Percentiles rank a stretch among this genome's conserved stretches.
Evolutionary conservation across 2,888 invertebrate species (phyloP).

Genomic region (Trachelus tabidus): DNA sequence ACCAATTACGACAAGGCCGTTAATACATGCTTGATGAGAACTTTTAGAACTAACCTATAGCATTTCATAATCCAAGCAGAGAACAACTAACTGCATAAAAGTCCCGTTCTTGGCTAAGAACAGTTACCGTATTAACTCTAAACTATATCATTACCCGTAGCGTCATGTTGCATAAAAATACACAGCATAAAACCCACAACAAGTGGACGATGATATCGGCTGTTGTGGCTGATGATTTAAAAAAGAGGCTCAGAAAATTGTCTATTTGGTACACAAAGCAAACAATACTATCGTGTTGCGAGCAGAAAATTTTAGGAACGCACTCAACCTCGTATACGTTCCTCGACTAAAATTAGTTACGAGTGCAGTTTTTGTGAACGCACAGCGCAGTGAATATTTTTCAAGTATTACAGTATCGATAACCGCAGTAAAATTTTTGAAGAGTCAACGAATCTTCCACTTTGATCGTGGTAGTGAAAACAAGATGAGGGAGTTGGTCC

Average conservation of each 20-base stretch:
- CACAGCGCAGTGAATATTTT: not conserved
- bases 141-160: not conserved
- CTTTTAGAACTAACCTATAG: not conserved
- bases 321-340: too few species aligned
- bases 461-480: not conserved
- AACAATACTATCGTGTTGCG: not conserved
- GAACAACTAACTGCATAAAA: not conserved
- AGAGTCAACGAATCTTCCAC: not conserved
- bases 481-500: not conserved
- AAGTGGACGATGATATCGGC: not conserved
- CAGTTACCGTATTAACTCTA: not conserved
- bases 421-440: not conserved
- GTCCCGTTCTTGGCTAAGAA: not conserved
- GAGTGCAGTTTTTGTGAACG: not conserved
- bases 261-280: not conserved
- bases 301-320: not conserved
- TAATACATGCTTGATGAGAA: slow-evolving; percentile 12
- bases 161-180: not conserved
- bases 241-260: not conserved
- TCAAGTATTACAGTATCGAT: not conserved
- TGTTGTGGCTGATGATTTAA: not conserved
- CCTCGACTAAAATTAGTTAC: too few species aligned
- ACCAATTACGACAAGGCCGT: slow-evolving; percentile 45
- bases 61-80: not conserved
- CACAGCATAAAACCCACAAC: not conserved